Evolutionary conservation across 2,888 invertebrate genomes (phyloP).

Genomic region (Meghimatium bilineatum): DNA sequence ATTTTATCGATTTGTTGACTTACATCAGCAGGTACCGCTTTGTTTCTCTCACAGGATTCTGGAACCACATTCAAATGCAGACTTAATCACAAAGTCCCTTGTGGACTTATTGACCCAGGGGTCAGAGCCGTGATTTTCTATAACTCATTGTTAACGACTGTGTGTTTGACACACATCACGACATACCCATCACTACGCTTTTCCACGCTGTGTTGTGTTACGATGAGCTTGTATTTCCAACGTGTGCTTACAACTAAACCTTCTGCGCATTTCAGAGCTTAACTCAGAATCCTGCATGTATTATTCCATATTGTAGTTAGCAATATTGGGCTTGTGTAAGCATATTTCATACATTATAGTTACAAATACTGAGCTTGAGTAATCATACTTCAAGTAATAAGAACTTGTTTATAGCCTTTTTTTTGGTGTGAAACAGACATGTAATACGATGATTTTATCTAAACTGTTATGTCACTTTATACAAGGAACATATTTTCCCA

Average conservation of each 20-base stretch:
- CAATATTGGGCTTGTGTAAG: neutral
- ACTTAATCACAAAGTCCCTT: neutral
- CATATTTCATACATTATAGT: neutral
- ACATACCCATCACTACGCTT: conserved; percentile 31
- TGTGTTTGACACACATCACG: conserved; percentile 5
- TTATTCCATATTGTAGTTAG: neutral
- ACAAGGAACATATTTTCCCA: no score
- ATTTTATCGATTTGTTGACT: conserved; percentile 24
- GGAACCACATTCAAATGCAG: neutral
- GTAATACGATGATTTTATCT: no score
- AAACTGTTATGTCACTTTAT: no score
- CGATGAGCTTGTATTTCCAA: neutral
- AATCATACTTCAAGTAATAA: no score
- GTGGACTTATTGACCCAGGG: conserved; percentile 29
- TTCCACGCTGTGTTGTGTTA: neutral
- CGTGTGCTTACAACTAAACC: neutral
- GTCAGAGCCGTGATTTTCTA: conserved; percentile 22
- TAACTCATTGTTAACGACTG: neutral
- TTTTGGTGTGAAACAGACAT: no score
- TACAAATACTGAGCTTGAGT: neutral
- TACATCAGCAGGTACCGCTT: conserved; percentile 1
- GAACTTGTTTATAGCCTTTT: no score
- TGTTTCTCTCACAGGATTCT: neutral
- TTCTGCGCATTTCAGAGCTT: neutral
- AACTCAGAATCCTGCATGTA: neutral